Percentiles rank a stretch among this genome's conserved stretches.
Evolutionary conservation across 2,113 vertebrate species (phyloP).

Genomic region (Megaceryle maxima): DNA sequence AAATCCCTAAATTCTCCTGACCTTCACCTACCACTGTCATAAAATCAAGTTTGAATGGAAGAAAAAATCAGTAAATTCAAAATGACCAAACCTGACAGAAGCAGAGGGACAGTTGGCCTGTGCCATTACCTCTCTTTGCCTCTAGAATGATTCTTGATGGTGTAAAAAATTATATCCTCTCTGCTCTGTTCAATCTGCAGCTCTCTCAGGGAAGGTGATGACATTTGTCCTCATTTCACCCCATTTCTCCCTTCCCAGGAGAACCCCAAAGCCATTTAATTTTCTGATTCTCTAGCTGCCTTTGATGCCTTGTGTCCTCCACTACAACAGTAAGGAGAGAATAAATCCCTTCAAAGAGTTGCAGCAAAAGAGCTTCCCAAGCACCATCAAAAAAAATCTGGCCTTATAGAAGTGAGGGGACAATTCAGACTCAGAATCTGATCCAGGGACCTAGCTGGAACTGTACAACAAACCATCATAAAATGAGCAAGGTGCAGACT

Average conservation of each 20-base stretch:
- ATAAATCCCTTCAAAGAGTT: background rate
- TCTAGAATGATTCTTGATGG: background rate
- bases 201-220: background rate
- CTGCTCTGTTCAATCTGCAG: background rate
- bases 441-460: background rate
- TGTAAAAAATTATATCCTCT: background rate
- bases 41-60: background rate
- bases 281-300: background rate
- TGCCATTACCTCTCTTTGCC: background rate
- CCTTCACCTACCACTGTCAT: background rate
- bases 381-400: background rate
- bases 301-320: background rate
- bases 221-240: background rate
- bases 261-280: background rate
- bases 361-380: background rate
- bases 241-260: background rate
- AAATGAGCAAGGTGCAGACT: background rate
- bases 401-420: background rate
- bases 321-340: background rate
- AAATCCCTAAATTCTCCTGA: background rate
- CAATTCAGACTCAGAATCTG: background rate
- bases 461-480: background rate
- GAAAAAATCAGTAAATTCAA: background rate
- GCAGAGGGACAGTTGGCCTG: background rate
- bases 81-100: background rate